Percentiles rank a stretch among this genome's conserved stretches.
These are phyloP conservation scores for Quadroppia sp. DNA, from an alignment of 2,888 invertebrate species.

Conservation along the genomic window DNA sequence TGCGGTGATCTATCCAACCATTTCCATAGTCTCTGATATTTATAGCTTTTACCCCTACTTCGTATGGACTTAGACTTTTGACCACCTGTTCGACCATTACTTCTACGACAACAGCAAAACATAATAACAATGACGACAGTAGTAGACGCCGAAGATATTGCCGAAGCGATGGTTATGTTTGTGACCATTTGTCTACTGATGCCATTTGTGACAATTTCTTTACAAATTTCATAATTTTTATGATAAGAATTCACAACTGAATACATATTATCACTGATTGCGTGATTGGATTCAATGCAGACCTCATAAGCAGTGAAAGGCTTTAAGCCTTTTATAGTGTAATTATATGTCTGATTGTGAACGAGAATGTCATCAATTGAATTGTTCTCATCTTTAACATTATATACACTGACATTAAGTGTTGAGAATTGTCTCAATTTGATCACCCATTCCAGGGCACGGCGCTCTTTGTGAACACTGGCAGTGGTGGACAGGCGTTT, in stretches of 20 bases:
- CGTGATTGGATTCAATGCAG: constrained; percentile 12
- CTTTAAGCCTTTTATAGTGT: constrained; percentile 12
- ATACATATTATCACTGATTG: background rate
- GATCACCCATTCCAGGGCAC: constrained; percentile 16
- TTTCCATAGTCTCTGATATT: background rate
- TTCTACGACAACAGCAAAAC: constrained; percentile 23
- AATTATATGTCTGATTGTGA: constrained; percentile 25
- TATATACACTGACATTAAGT: constrained; percentile 12
- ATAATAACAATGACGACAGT: constrained; percentile 19
- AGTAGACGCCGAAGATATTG: constrained; percentile 23
- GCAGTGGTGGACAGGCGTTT: constrained; percentile 2
- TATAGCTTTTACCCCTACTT: background rate
- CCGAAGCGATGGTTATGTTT: constrained; percentile 4
- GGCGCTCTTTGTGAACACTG: background rate
- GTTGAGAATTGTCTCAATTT: constrained; percentile 5
- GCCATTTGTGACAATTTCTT: background rate
- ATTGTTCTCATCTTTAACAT: constrained; percentile 14
- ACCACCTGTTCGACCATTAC: background rate
- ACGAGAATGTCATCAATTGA: constrained; percentile 2
- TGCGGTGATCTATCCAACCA: constrained; percentile 20
- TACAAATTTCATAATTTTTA: background rate
- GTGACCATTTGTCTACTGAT: background rate
- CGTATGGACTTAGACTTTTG: background rate
- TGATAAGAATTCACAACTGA: background rate
- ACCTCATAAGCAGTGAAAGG: constrained; percentile 13